Base-by-base conservation (phyloP, 2,113 vertebrate species). In the Petrocephalus microphthalmus region DNA sequence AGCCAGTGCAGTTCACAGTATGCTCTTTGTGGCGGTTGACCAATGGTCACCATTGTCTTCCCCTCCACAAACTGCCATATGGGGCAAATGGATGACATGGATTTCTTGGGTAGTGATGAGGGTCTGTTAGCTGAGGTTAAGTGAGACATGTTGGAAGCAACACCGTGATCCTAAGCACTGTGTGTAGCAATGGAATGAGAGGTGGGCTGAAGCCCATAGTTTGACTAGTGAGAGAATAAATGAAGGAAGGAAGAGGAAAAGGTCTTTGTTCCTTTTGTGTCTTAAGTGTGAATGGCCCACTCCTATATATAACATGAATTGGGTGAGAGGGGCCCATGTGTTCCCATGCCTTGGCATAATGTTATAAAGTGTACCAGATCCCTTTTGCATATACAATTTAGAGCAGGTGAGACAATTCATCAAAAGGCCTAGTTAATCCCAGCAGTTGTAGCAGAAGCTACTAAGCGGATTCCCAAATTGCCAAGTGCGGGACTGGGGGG, bases 1-100 rank as follows among this genome's bases (percentile, higher is more conserved):
- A 91, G 91, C 91, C 90, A 91, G 87, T 86, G 49, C 81, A 78
- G 57, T 89, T 88, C 90, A 94, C 90, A 93, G 90, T 89, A 90
- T 33, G 67, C 8, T 88, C 90, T 92, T 74, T 86, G 67, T 86
- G 42, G 90, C 93, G 92, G 92, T 60, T 37, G 64, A 86, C 42
- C 84, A 90, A 64, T 87, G 49, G 45, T 17, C 11, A 0, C 85
- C 60, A 81, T 87, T 78, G 88, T 89, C 37, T 89, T 78, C 54
- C 11, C 8, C 22, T 88, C 82, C n/a, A 74, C 81, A 33, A 88
- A 33, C 25, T 33, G 47, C 83, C 57, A 37, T n/a, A 22, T 15
- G 15, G 49, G 71, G 52, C 37, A n/a, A 49, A 67, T 45, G 37
- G 57, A 87, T 47, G 52, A n/a, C 17, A 78, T 78, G 25, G 17